Evolutionary conservation across 2,797 vertebrate species (phyloP).

Genomic region (Aselliscus stoliczkanus): DNA sequence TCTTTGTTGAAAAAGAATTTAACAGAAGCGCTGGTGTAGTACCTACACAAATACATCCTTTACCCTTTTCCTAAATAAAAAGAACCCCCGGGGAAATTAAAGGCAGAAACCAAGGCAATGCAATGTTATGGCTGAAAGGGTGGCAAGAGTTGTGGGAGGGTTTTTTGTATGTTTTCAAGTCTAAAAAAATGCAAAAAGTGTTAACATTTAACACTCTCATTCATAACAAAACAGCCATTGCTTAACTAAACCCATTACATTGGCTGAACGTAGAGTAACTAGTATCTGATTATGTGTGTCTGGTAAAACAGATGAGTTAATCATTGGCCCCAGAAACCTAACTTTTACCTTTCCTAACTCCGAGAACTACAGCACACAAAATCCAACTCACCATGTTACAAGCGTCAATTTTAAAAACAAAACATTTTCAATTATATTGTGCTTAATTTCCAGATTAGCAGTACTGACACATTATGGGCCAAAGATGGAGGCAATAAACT

Average conservation of each 20-base stretch:
- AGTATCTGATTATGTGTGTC: background rate
- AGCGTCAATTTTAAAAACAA: slow-evolving; percentile 3
- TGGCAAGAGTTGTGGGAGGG: slow-evolving; percentile 22
- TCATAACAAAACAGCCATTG: background rate
- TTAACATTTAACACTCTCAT: slow-evolving; percentile 34
- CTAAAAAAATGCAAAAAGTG: slow-evolving; percentile 49
- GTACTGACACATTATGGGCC: background rate
- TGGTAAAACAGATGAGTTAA: slow-evolving; percentile 24
- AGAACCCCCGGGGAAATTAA: slow-evolving; percentile 64
- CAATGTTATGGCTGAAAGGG: slow-evolving; percentile 63
- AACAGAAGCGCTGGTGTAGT: slow-evolving; percentile 63
- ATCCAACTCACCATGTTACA: background rate
- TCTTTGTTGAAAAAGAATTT: slow-evolving; percentile 67
- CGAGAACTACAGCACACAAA: slow-evolving; percentile 2
- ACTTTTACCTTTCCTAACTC: slow-evolving; percentile 11
- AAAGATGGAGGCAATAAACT: slow-evolving; percentile 27
- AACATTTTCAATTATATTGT: slow-evolving; percentile 31
- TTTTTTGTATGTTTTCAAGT: slow-evolving; percentile 35
- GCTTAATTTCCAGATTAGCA: slow-evolving; percentile 12
- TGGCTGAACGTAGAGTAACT: background rate
- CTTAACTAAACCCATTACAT: background rate
- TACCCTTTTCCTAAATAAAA: slow-evolving; percentile 64
- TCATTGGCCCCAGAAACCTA: background rate
- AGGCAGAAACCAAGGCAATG: slow-evolving; percentile 64
- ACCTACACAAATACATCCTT: slow-evolving; percentile 67